Percentiles rank a stretch among this genome's conserved stretches.
These are phyloP conservation scores for Fopius arisanus DNA, from an alignment of 1,140 invertebrate genomes.

Conservation along the genomic window DNA sequence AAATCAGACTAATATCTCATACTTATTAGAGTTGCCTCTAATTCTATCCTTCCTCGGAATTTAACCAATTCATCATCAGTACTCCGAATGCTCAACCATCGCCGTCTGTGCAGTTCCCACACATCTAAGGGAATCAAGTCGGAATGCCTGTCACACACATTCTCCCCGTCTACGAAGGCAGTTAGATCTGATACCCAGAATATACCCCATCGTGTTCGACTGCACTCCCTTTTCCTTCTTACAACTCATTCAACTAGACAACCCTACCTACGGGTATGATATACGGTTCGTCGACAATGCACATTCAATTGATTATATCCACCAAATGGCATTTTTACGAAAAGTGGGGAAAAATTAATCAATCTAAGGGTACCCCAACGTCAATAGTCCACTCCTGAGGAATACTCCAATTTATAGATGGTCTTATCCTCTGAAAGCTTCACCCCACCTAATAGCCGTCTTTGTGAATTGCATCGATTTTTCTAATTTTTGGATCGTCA, in stretches of 20 bases:
- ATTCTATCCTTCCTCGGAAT: constrained; percentile 24
- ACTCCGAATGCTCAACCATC: background rate
- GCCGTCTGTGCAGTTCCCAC: background rate
- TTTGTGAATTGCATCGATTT: too few relatives aligned
- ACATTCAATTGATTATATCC: background rate
- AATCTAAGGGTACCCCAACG: background rate
- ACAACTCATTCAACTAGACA: background rate
- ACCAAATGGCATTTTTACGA: background rate
- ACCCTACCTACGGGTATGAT: background rate
- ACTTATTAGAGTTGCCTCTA: constrained; percentile 12
- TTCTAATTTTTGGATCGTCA: too few relatives aligned
- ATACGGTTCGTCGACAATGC: background rate
- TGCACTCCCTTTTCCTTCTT: background rate
- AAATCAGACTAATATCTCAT: background rate
- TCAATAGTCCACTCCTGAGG: background rate
- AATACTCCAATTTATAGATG: background rate
- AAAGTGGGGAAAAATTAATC: background rate
- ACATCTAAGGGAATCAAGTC: background rate
- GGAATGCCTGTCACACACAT: constrained; percentile 30
- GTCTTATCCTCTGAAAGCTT: background rate
- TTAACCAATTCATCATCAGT: constrained; percentile 16
- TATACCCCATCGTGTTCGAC: background rate
- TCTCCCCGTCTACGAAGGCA: constrained; percentile 12
- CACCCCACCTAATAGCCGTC: too few relatives aligned
- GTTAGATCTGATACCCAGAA: background rate